phyloP scores from a whole-genome alignment of 2,113 vertebrate genomes.

The Scolopax mira region DNA sequence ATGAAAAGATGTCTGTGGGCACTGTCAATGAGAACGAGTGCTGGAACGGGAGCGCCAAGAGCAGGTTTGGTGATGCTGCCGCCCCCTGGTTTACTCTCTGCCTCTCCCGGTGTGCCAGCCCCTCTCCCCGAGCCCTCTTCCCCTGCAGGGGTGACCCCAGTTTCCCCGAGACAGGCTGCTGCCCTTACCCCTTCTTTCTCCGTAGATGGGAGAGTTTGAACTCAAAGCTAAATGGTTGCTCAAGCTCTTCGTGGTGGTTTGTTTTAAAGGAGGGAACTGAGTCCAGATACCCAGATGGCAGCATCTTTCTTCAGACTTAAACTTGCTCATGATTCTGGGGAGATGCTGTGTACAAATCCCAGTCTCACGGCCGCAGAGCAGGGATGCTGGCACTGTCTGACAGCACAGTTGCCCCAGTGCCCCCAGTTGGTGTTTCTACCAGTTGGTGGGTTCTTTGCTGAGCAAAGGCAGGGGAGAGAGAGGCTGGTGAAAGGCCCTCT shows the following conservation, averaged over 20 bases:
- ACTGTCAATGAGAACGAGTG: slow-evolving; percentile 78
- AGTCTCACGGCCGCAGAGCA: neutral
- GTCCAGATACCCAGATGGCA: neutral
- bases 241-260: rapidly evolving
- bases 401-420: rapidly evolving
- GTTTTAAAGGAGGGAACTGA: neutral
- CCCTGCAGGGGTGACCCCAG: neutral
- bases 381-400: neutral
- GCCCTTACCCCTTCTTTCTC: neutral
- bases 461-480: neutral
- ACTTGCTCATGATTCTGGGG: neutral
- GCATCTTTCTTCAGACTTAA: neutral
- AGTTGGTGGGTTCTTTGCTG: neutral
- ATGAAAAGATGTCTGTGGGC: slow-evolving; percentile 83
- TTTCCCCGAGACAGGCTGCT: neutral
- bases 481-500: neutral
- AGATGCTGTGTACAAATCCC: neutral
- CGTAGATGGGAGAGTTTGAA: neutral
- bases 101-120: rapidly evolving
- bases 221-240: neutral
- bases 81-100: neutral
- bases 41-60: slow-evolving; percentile 92
- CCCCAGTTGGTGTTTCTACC: neutral
- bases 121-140: neutral
- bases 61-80: slow-evolving; percentile 80